Evolutionary conservation across 2,113 vertebrate species (phyloP), one percentile per base, ranked within the genome.

Genomic region (Leptocoma aspasia): DNA sequence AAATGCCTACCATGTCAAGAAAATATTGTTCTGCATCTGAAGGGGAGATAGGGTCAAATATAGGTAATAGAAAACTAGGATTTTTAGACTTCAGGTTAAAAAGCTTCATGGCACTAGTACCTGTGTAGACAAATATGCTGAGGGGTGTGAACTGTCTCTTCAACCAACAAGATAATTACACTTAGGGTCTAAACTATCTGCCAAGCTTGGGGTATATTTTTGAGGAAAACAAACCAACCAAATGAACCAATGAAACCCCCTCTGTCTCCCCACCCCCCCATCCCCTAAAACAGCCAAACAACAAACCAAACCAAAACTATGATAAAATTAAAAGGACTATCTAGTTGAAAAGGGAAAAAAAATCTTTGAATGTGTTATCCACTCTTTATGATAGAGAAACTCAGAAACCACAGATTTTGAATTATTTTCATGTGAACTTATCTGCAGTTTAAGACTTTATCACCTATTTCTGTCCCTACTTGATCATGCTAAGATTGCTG

Each of bases 201-300:
- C 5, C 78, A 50, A 21, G 12, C 10, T 90, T 78, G 17, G 5
- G 5, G 13, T 39, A 17, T n/a, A 69, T 52, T 27, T 82, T 24
- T 50, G 12, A 82, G 33, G 15, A 24, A 47, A 68, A 69, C 8
- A 15, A 44, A 65, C 5, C 22, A 56, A n/a, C 2, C 11, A 30
- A 52, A 30, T 1, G 3, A 52, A 30, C 1, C 12, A 44, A 42
- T 4, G 5, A 37, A 56, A 17, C 2, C 5, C 5, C 3, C 3
- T 9, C 9, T 20, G 2, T 12, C 3, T 3, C 12, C 7, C 14
- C 9, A 30, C 3, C 8, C 6, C 3, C 1, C 12, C 2, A 3
- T 22, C 4, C 6, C 11, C 14, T 15, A 14, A 39, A 45, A 44
- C 6, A 52, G 9, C 6, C 22, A 52, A 59, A 53, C 5, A 47